These are phyloP conservation scores for Byasa hedistus DNA, from an alignment of 2,888 invertebrate species.

Conservation along the genomic window DNA sequence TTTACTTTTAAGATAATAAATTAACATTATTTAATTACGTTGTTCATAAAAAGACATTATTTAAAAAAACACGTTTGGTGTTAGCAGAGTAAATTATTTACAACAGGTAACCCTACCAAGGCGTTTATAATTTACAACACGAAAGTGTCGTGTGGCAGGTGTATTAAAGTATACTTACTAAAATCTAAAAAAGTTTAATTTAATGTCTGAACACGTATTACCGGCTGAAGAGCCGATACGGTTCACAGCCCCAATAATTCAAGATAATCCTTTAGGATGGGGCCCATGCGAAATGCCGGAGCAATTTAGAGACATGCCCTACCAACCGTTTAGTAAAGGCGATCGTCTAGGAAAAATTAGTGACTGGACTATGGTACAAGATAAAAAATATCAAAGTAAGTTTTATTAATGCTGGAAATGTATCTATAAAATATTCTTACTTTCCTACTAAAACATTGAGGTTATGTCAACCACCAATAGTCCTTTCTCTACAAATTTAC, in stretches of 20 bases:
- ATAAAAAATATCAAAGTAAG: constrained; percentile 95
- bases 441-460: constrained; percentile 22
- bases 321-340: constrained; percentile 99
- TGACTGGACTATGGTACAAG: constrained; percentile 98
- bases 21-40: too few relatives aligned
- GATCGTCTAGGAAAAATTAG: constrained; percentile 99
- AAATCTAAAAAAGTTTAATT: constrained; percentile 23
- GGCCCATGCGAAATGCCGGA: constrained; percentile 97
- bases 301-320: constrained; percentile 97
- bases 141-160: constrained; percentile 34
- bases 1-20: too few relatives aligned
- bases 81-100: not conserved
- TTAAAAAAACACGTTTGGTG: too few relatives aligned
- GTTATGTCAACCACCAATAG: constrained; percentile 30
- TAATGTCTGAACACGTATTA: constrained; percentile 74
- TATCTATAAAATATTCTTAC: not conserved
- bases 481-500: constrained; percentile 2
- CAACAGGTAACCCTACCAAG: constrained; percentile 5
- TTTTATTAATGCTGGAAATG: constrained; percentile 34
- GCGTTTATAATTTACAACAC: constrained; percentile 10
- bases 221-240: constrained; percentile 82
- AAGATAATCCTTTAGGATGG: constrained; percentile 95
- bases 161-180: not conserved
- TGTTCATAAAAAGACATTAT: too few relatives aligned
- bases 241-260: constrained; percentile 87